Percentiles rank a stretch among this genome's conserved stretches.
Evolutionary conservation across 1,140 invertebrate species (phyloP).

Genomic region (Heliothis subflexa): DNA sequence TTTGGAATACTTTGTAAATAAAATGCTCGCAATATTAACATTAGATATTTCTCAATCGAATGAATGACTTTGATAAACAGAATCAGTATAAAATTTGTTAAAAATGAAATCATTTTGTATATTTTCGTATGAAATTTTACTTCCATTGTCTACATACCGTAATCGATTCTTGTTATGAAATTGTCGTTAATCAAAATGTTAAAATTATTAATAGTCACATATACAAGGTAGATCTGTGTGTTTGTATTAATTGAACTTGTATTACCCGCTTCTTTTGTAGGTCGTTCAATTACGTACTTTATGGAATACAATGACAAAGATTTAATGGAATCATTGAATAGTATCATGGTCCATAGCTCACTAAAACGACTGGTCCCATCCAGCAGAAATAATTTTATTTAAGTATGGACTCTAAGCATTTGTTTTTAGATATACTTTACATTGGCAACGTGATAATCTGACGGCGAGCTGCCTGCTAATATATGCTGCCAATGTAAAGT

Average conservation of each 20-base stretch:
- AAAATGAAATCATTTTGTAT: conserved; percentile 22
- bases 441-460: no score
- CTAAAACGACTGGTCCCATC: no score
- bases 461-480: no score
- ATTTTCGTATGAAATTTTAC: conserved; percentile 31
- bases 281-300: neutral
- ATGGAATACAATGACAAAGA: neutral
- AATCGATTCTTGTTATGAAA: conserved; percentile 25
- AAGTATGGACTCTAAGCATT: no score
- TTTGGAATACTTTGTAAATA: conserved; percentile 21
- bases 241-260: neutral
- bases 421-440: no score
- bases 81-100: conserved; percentile 1
- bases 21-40: conserved; percentile 15
- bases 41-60: conserved; percentile 4
- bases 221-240: conserved; percentile 1
- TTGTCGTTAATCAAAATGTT: conserved; percentile 34
- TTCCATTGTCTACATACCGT: neutral
- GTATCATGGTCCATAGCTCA: neutral
- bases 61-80: neutral
- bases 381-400: no score
- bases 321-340: neutral
- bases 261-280: conserved; percentile 8
- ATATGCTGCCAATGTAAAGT: no score
- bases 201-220: conserved; percentile 12